Base-by-base conservation (phyloP, 2,797 vertebrate genomes). In the Sylvilagus floridanus region DNA sequence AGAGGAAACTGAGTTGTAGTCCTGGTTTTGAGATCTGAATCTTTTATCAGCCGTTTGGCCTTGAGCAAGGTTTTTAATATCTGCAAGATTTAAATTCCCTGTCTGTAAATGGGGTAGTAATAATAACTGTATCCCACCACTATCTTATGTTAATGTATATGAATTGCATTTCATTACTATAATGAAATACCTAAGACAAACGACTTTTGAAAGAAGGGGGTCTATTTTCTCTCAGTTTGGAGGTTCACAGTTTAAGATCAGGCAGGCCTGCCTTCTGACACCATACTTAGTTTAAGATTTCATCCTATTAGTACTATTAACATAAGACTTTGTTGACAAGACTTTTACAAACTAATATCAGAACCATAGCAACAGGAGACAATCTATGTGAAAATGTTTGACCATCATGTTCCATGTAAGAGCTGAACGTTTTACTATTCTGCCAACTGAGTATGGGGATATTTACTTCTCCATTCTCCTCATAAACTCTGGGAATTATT, bases 91-190 rank as follows among this genome's bases (percentile, higher is more conserved):
- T 35, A 19, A 35, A 35, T 21, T 90, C 52, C 52, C 9, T 28
- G 0, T 21, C 47, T 72, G 37, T 47, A 75, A 24, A 24, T 66
- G 68, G 9, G 16, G 21, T 6, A 4, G 22, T 75, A 7, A 5
- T 1, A n/a, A 3, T 16, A 26, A 7, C 78, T 2, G 0, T 2
- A 5, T 6, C 5, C 24, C 11, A 0, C 9, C 22, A 47, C 54
- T 4, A 1, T 2, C 7, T 21, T 32, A 24, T 32, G 4, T 68
- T 57, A 17, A 57, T 0, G 54, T 16, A 17, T 21, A 57, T 16
- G 54, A 57, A 21, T 57, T 57, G 54, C 54, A 57, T 57, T 57
- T 57, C 17, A 21, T 57, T 57, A 57, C 54, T 17, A 57, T 11
- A 16, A 21, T 57, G 54, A 21, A 57, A 57, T 57, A 21, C 54